These are phyloP conservation scores for Rhinatrema bivittatum DNA, from an alignment of 2,797 vertebrate species.

Conservation along the genomic window DNA sequence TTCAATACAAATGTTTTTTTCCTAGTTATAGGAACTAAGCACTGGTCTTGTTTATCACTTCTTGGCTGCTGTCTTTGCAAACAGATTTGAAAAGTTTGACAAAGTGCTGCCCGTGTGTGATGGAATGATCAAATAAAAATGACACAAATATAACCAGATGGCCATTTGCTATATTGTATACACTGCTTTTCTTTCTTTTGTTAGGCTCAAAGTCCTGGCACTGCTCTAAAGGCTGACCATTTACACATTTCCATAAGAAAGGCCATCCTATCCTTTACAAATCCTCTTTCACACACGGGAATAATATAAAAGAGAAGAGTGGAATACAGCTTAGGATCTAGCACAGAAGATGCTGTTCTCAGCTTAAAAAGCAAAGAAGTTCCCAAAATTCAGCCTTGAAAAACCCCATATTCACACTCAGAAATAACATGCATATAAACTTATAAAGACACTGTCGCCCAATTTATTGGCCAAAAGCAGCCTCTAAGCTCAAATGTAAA, in stretches of 20 bases:
- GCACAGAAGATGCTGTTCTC: slow-evolving; percentile 6
- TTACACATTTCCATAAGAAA: slow-evolving; percentile 5
- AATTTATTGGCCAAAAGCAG: too few species aligned
- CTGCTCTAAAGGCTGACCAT: slow-evolving; percentile 8
- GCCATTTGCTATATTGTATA: accelerated
- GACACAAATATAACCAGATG: neutral
- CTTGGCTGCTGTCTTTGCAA: neutral
- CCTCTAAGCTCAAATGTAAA: slow-evolving; percentile 33
- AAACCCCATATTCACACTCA: slow-evolving; percentile 27
- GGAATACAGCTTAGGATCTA: neutral
- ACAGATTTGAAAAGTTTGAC: neutral
- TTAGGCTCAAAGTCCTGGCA: slow-evolving; percentile 5
- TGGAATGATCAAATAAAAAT: neutral
- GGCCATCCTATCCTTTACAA: slow-evolving; percentile 5
- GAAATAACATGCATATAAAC: slow-evolving; percentile 2
- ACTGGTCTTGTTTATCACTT: too few species aligned
- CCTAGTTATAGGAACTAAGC: too few species aligned
- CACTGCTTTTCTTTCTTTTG: neutral
- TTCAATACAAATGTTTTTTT: too few species aligned
- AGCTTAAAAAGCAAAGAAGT: slow-evolving; percentile 14
- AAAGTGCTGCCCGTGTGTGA: neutral
- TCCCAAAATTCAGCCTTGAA: neutral
- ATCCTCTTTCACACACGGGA: slow-evolving; percentile 10
- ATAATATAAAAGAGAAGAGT: slow-evolving; percentile 14
- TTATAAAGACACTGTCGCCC: slow-evolving; percentile 20